Base-by-base conservation (phyloP, 2,888 invertebrate genomes). In the Notodonta dromedarius region DNA sequence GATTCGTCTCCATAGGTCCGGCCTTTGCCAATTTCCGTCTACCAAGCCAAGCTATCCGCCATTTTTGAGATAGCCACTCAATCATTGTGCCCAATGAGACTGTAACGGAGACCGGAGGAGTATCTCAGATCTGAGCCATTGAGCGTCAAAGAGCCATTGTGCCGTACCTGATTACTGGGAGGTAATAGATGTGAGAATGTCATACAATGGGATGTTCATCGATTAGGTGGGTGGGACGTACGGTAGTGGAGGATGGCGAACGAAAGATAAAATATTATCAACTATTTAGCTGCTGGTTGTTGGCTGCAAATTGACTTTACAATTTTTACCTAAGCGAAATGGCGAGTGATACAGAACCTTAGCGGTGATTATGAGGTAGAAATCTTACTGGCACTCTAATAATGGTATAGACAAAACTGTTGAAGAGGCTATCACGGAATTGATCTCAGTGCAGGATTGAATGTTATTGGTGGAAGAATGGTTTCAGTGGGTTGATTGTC, bases 141-240 rank as follows among this genome's bases (percentile, higher is more conserved):
- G 82, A 84, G 77, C 73, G 73, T 83, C 82, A 82, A 82, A 82
- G 85, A 77, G 71, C 85, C 81, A 88, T 90, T 90, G 89, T 90
- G 81, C 77, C 58, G 74, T 80, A 86, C 82, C 86, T 89, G 90
- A 90, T 90, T 88, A 89, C 85, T 79, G 80, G 57, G 88, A 89
- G 89, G 89, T 89, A 88, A 87, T 86, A 85, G 84, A 84, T 86
- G 83, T 83, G 86, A 82, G 84, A 80, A 80, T 78, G 77, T 75
- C 71, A 67, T 66, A 83, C 85, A 85, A 85, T 84, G 75, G 82
- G 75, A 74, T 83, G 82, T 79, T 85, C 84, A 78, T 77, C 73
- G 77, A 63, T 69, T 66, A 69, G 59, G 16, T 16, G 53, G 57
- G 13, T 66, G 61, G 24, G 67, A 44, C 58, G 56, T 50, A 66